Percentiles rank a stretch among this genome's conserved stretches.
These are phyloP conservation scores for Spicauda simplicius DNA, from an alignment of 2,888 invertebrate genomes.

Conservation along the genomic window DNA sequence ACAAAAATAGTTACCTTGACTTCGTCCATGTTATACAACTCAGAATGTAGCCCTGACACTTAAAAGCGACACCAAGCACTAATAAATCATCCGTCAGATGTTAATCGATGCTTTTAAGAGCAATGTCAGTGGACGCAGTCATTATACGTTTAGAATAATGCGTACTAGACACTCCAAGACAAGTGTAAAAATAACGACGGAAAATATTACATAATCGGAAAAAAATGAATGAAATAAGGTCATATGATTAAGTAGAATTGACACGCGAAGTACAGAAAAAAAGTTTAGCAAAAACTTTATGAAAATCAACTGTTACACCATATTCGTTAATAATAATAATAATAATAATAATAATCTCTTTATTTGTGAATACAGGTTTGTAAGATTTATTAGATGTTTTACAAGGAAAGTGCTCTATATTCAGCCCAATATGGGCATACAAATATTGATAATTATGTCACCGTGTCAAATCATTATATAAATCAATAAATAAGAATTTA, in stretches of 20 bases:
- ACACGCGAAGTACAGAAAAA: neutral
- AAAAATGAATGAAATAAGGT: neutral
- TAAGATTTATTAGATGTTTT: too few relatives aligned
- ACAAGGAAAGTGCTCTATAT: too few relatives aligned
- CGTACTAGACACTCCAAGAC: conserved; percentile 22
- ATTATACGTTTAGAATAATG: conserved; percentile 34
- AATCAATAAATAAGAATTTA: too few relatives aligned
- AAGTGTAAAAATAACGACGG: conserved; percentile 26
- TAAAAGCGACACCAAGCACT: conserved; percentile 34
- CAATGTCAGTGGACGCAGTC: conserved; percentile 36
- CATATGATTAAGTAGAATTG: neutral
- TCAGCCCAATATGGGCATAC: too few relatives aligned
- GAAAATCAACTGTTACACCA: too few relatives aligned
- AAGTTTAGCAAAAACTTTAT: too few relatives aligned
- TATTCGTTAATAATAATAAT: too few relatives aligned
- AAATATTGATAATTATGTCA: too few relatives aligned
- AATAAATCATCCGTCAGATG: conserved; percentile 40
- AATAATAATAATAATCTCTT: too few relatives aligned
- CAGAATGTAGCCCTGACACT: conserved; percentile 34
- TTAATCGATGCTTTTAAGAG: conserved; percentile 39
- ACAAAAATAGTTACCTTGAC: conserved; percentile 43
- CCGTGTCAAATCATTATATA: too few relatives aligned
- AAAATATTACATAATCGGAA: conserved; percentile 5
- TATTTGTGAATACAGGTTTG: too few relatives aligned
- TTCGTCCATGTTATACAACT: conserved; percentile 22